Evolutionary conservation across 2,888 invertebrate species (phyloP).

Genomic region (Drosophila prostipennis): DNA sequence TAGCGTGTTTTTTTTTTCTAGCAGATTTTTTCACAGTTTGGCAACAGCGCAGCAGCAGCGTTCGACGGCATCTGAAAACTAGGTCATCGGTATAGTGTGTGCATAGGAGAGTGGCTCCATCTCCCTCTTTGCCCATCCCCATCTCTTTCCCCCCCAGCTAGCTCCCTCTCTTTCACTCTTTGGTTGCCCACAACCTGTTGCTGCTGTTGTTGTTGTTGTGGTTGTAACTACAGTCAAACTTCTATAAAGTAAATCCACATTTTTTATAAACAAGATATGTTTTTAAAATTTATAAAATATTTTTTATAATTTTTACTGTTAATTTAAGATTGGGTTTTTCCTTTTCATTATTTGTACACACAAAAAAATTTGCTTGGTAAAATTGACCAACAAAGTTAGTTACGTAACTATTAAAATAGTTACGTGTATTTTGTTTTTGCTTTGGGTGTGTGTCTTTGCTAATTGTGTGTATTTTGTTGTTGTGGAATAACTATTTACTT

Average conservation of each 20-base stretch:
- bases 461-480: too few relatives aligned
- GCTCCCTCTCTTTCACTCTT: slow-evolving; percentile 15
- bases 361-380: too few relatives aligned
- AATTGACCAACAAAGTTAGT: too few relatives aligned
- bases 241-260: background rate
- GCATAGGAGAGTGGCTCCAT: slow-evolving; percentile 53
- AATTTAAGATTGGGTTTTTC: too few relatives aligned
- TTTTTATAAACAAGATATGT: background rate
- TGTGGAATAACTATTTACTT: too few relatives aligned
- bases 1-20: slow-evolving; percentile 24
- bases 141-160: slow-evolving; percentile 16
- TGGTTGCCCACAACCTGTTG: slow-evolving; percentile 44
- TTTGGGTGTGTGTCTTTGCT: too few relatives aligned
- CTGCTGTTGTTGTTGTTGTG: slow-evolving; percentile 16
- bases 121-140: slow-evolving; percentile 21
- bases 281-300: too few relatives aligned
- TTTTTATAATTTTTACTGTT: too few relatives aligned
- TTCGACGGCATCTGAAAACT: slow-evolving; percentile 52
- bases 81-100: slow-evolving; percentile 53
- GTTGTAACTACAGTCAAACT: slow-evolving; percentile 6
- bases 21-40: slow-evolving; percentile 47
- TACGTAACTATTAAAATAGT: too few relatives aligned
- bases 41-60: slow-evolving; percentile 43
- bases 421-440: too few relatives aligned
- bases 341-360: too few relatives aligned